These are phyloP conservation scores for Notodonta dromedarius DNA, from an alignment of 2,888 invertebrate species.

Conservation along the genomic window DNA sequence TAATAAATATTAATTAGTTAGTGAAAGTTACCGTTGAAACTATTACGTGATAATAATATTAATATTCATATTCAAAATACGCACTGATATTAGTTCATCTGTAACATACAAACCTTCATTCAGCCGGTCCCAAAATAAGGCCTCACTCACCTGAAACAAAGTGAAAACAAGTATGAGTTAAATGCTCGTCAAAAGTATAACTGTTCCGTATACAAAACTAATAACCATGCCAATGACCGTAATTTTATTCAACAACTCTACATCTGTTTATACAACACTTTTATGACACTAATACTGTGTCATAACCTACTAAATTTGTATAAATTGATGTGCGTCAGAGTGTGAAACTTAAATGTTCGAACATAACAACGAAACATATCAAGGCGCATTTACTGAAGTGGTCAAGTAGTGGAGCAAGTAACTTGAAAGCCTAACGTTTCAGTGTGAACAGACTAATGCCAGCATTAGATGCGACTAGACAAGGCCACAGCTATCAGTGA, in stretches of 20 bases:
- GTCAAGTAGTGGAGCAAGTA: conserved; percentile 49
- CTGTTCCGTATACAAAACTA: conserved; percentile 44
- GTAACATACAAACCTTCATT: conserved; percentile 31
- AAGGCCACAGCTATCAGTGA: conserved; percentile 84
- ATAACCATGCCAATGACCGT: conserved; percentile 57
- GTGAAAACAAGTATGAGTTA: conserved; percentile 38
- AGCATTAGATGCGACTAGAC: conserved; percentile 85
- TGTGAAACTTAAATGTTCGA: conserved; percentile 18
- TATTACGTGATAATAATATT: no score
- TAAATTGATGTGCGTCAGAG: conserved; percentile 32
- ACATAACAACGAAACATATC: conserved; percentile 6
- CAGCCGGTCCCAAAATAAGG: conserved; percentile 18
- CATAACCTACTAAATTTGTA: conserved; percentile 54
- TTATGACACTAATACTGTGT: conserved; percentile 41
- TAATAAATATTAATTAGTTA: no score
- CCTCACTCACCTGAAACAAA: conserved; percentile 75
- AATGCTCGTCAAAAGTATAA: conserved; percentile 35
- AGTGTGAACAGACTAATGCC: conserved; percentile 76
- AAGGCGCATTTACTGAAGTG: neutral
- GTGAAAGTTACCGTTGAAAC: no score
- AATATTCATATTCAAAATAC: neutral
- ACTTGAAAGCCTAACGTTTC: conserved; percentile 47
- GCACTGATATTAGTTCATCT: neutral
- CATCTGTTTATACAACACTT: conserved; percentile 63
- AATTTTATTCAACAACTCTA: conserved; percentile 47